A percentile compares a stretch with the other conserved stretches of the same genome.
phyloP scores from a whole-genome alignment of 2,113 vertebrate species.

The Neotoma lepida region DNA sequence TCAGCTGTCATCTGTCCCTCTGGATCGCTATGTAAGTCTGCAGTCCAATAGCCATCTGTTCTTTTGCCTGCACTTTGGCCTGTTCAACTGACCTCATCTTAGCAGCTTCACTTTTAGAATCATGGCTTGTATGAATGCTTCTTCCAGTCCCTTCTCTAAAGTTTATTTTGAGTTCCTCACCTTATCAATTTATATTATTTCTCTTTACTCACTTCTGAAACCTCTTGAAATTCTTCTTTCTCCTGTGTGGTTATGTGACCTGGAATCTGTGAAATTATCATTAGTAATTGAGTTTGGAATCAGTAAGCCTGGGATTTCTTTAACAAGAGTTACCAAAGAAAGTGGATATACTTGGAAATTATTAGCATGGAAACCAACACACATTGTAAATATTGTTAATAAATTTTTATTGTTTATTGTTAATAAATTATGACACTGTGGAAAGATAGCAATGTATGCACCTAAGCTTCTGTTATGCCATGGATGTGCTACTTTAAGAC shows the following conservation, averaged over 20 bases:
- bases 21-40: background rate
- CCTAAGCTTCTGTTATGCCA: background rate
- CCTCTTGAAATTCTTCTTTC: too few species aligned
- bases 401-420: background rate
- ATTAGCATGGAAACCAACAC: background rate
- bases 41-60: background rate
- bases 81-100: background rate
- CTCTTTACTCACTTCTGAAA: too few species aligned
- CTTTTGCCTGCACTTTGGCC: background rate
- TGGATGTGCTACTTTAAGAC: background rate
- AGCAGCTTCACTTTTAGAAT: background rate
- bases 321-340: background rate
- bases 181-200: too few species aligned
- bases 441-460: background rate
- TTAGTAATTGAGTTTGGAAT: background rate
- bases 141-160: background rate
- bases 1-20: background rate
- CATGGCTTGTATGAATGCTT: background rate
- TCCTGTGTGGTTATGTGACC: too few species aligned
- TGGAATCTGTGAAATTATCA: background rate
- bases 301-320: background rate
- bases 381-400: background rate
- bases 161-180: too few species aligned
- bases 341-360: background rate
- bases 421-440: background rate